Conservation (phyloP, 2,888 invertebrate species). For the Eupithecia insigniata region DNA sequence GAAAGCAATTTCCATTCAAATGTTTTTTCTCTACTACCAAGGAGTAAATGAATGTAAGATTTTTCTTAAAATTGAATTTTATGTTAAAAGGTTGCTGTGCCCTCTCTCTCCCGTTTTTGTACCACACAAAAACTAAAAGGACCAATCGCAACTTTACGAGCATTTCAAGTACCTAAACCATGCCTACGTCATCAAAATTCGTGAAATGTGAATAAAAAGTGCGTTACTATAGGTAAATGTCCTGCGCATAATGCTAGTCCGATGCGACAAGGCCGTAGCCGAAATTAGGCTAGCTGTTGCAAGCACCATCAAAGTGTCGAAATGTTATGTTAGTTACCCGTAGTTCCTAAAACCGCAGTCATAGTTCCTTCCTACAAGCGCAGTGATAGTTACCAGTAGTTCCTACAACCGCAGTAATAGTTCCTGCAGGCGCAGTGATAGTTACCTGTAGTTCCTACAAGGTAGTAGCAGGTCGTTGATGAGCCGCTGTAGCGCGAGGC, state of each 20-base stretch:
- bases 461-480: constrained; percentile 78
- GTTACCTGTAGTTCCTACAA: constrained; percentile 78
- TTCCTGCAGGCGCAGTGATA: not conserved
- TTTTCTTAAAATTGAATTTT: not conserved
- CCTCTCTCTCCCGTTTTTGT: not conserved
- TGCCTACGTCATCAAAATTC: not conserved
- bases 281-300: too few relatives aligned
- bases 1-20: not conserved
- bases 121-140: not conserved
- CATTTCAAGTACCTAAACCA: too few relatives aligned
- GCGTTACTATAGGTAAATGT: too few relatives aligned
- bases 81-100: not conserved
- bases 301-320: too few relatives aligned
- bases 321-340: too few relatives aligned
- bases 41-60: not conserved
- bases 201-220: too few relatives aligned
- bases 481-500: constrained; percentile 73
- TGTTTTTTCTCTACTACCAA: constrained; percentile 16
- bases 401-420: too few relatives aligned
- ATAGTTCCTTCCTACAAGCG: not conserved
- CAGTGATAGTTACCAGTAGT: not conserved
- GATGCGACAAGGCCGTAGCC: too few relatives aligned
- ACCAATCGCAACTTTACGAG: not conserved
- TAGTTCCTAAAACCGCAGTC: not conserved
- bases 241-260: too few relatives aligned